Evolutionary conservation across 2,888 invertebrate species (phyloP), one percentile per base, ranked within the genome.

Genomic region (Himalopsyche anomala): DNA sequence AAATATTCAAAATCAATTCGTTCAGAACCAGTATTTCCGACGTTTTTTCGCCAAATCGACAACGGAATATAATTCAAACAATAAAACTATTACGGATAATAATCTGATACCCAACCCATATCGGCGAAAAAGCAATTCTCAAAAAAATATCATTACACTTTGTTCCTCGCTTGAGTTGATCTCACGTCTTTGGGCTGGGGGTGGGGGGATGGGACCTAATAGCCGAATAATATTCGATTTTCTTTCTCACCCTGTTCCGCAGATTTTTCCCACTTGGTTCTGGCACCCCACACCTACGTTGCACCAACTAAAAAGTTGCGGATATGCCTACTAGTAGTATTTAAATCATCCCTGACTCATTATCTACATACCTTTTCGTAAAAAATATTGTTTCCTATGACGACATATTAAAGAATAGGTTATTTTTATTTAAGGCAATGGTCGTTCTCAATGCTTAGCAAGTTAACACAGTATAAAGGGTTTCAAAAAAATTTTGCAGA

Each of bases 171-270:
- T 74, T 36, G 74, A 74, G 28, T 74, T 74, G 74, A 74, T 74
- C 74, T 74, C 74, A 74, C 74, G 74, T 74, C 74, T 74, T 51
- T 74, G 28, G 74, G 36, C 38, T 15, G 12, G 74, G 74, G 62
- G 62, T 28, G 62, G 62, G 62, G 11, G 74, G 74, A 74, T 74
- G 74, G 74, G 74, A 74, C 74, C 74, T 74, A 74, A 74, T 74
- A 74, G 74, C 74, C 74, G 74, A 74, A 74, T 74, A 74, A 74
- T 74, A 74, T 74, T 74, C 74, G 74, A 74, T 74, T 74, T 74
- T 74, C 81, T 38, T 54, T 45, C 81, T 55, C 54, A 45, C 81
- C 81, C 81, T 55, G 74, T 80, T 45, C 74, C 74, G 74, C 74
- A 74, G 74, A 74, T 74, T 74, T 74, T 74, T 74, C 74, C 74